Percentiles rank a stretch among this genome's conserved stretches.
These are phyloP conservation scores for Vireo altiloquus DNA, from an alignment of 2,113 vertebrate genomes.

Conservation along the genomic window DNA sequence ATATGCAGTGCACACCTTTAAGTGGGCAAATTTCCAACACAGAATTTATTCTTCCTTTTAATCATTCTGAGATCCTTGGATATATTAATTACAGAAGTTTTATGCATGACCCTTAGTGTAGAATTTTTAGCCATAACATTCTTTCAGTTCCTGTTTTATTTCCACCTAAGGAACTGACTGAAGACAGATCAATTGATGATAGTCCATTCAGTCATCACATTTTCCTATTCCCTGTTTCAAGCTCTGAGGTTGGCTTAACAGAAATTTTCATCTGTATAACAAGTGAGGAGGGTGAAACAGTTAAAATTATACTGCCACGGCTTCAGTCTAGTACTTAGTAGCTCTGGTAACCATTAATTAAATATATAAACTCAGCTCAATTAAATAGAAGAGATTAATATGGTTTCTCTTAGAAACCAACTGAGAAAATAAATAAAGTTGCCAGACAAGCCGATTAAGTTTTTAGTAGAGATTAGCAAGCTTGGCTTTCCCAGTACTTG, in stretches of 20 bases:
- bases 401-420: background rate
- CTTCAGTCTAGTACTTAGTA: background rate
- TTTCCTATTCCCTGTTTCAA: background rate
- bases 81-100: background rate
- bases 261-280: background rate
- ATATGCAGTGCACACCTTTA: background rate
- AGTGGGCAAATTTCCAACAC: background rate
- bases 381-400: slow-evolving; percentile 52
- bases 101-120: background rate
- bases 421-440: slow-evolving; percentile 31
- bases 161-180: background rate
- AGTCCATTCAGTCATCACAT: background rate
- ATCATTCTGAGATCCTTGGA: background rate
- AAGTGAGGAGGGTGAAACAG: background rate
- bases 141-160: background rate
- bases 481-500: background rate
- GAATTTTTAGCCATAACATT: background rate
- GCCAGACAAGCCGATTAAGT: slow-evolving; percentile 30
- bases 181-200: background rate
- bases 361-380: background rate
- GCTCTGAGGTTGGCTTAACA: background rate
- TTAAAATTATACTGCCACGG: background rate
- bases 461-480: slow-evolving; percentile 25
- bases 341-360: slow-evolving; percentile 31
- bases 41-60: background rate